A percentile compares a stretch with the other conserved stretches of the same genome.
Conservation (phyloP, 2,113 vertebrate genomes). For the Misgurnus mizolepis region DNA sequence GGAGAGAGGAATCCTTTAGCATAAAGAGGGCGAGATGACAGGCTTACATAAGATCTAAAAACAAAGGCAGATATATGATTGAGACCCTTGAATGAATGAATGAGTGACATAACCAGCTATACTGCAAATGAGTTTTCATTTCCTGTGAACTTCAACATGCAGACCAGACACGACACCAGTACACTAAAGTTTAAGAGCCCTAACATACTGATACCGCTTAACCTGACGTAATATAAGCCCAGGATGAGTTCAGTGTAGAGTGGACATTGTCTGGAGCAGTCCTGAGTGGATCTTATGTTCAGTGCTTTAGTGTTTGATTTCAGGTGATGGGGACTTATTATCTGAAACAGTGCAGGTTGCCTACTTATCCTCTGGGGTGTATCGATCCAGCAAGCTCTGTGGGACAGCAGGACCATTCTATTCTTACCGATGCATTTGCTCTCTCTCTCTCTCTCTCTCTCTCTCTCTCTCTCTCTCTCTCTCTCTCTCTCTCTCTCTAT, state of each 20-base stretch:
- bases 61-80: too few species aligned
- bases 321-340: slow-evolving; percentile 56
- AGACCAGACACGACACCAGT: not conserved
- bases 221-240: not conserved
- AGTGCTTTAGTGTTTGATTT: slow-evolving; percentile 52
- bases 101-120: too few species aligned
- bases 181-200: not conserved
- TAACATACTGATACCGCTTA: not conserved
- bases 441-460: slow-evolving; percentile 11
- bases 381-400: slow-evolving; percentile 49
- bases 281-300: slow-evolving; percentile 29
- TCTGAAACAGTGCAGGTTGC: slow-evolving; percentile 51
- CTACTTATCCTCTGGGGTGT: slow-evolving; percentile 51
- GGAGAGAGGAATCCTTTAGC: too few species aligned
- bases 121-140: not conserved
- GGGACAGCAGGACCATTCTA: slow-evolving; percentile 48
- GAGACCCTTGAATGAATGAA: too few species aligned
- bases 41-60: too few species aligned
- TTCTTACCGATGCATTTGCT: slow-evolving; percentile 44
- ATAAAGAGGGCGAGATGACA: too few species aligned
- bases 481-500: not conserved
- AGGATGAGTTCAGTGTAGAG: slow-evolving; percentile 13
- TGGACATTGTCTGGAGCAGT: slow-evolving; percentile 31
- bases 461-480: not conserved
- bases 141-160: not conserved